A percentile compares a stretch with the other conserved stretches of the same genome.
These are phyloP conservation scores for Etheostoma nigrum DNA, from an alignment of 2,797 vertebrate genomes.

Conservation along the genomic window DNA sequence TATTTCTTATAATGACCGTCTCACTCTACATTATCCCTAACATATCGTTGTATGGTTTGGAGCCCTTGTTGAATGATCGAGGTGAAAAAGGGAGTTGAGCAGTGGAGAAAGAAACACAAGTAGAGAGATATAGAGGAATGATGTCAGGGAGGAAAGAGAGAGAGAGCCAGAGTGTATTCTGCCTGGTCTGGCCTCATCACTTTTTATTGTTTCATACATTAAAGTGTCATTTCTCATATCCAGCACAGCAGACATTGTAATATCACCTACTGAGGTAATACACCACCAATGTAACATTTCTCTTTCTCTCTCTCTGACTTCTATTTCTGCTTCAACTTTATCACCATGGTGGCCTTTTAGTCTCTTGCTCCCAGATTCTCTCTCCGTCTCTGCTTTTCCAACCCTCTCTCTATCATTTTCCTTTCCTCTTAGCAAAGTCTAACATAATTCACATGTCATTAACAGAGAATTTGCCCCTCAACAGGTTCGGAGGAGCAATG, in stretches of 20 bases:
- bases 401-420: slow-evolving; percentile 8
- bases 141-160: slow-evolving; percentile 47
- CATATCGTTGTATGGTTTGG: no score
- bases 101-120: slow-evolving; percentile 4
- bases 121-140: slow-evolving; percentile 22
- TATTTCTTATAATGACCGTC: no score
- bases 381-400: slow-evolving; percentile 33
- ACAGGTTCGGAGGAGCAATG: neutral
- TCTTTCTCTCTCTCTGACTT: slow-evolving; percentile 23
- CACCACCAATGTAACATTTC: slow-evolving; percentile 51
- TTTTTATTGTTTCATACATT: slow-evolving; percentile 76
- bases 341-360: slow-evolving; percentile 55
- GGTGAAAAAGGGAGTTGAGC: slow-evolving; percentile 29
- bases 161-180: slow-evolving; percentile 54
- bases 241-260: slow-evolving; percentile 65
- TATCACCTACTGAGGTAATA: slow-evolving; percentile 75
- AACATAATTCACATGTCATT: neutral
- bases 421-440: slow-evolving; percentile 9
- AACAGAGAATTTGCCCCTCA: neutral
- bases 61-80: neutral
- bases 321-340: slow-evolving; percentile 63
- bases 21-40: no score
- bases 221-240: slow-evolving; percentile 71
- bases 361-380: slow-evolving; percentile 36
- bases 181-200: slow-evolving; percentile 63